Conservation (phyloP, 2,113 vertebrate species). For the Setophaga petechia region DNA sequence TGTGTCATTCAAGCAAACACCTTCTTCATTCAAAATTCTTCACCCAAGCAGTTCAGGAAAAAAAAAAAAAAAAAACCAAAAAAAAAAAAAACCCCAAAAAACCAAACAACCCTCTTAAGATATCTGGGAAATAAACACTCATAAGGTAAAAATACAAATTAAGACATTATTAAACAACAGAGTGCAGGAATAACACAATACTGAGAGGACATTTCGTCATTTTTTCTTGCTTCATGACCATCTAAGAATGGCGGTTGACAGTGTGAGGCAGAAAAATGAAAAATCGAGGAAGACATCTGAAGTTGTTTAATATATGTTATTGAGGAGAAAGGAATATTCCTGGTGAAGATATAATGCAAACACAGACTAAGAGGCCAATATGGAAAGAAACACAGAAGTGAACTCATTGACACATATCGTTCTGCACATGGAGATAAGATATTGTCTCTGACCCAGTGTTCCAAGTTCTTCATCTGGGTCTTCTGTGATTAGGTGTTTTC, state of each 20-base stretch:
- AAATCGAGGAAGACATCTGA: background rate
- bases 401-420: background rate
- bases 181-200: background rate
- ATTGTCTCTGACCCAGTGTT: background rate
- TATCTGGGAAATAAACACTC: background rate
- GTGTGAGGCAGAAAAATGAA: background rate
- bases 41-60: background rate
- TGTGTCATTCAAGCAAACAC: background rate
- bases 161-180: background rate
- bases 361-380: background rate
- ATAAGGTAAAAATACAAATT: background rate
- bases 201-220: background rate
- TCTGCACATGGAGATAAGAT: background rate
- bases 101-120: too few species aligned
- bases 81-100: too few species aligned
- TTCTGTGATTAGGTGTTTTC: background rate
- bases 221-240: background rate
- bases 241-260: background rate
- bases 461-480: background rate
- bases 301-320: background rate
- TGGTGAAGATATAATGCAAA: background rate
- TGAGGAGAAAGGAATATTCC: background rate
- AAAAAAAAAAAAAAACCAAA: rapidly evolving
- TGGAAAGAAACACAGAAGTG: background rate
- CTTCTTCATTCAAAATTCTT: background rate